phyloP scores from a whole-genome alignment of 2,113 vertebrate species.

The Rynchops niger region DNA sequence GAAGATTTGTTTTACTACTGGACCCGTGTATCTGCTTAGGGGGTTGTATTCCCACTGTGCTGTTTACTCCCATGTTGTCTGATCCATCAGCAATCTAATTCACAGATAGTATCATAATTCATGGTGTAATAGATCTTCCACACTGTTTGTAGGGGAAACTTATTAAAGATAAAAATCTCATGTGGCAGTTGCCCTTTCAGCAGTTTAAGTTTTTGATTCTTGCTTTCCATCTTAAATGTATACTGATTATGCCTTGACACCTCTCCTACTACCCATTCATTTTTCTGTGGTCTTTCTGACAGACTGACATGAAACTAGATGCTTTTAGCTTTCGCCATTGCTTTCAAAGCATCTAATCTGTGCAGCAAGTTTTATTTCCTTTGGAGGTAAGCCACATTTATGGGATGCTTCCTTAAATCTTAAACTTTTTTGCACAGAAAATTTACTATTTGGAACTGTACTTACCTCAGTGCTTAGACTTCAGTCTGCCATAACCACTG shows the following conservation, averaged over 20 bases:
- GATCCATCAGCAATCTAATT: constrained; percentile 8
- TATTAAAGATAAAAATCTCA: constrained; percentile 34
- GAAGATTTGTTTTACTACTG: constrained; percentile 18
- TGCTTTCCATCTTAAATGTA: constrained; percentile 12
- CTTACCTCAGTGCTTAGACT: background rate
- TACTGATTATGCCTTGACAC: background rate
- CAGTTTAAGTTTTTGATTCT: constrained; percentile 39
- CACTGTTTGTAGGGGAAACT: background rate
- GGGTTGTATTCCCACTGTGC: background rate
- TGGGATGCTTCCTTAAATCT: background rate
- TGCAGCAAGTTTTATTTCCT: background rate
- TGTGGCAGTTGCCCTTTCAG: constrained; percentile 13
- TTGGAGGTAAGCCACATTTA: background rate
- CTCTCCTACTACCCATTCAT: background rate
- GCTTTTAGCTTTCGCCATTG: background rate
- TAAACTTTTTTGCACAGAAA: background rate
- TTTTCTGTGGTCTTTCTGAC: constrained; percentile 11
- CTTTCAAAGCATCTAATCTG: background rate
- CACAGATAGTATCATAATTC: constrained; percentile 9
- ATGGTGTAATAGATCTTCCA: background rate
- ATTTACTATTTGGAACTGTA: background rate
- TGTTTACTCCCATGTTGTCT: constrained; percentile 15
- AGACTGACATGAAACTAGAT: background rate
- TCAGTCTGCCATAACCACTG: background rate
- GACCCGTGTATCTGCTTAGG: background rate